phyloP scores from a whole-genome alignment of 2,113 vertebrate genomes.

The Urocynchramus pylzowi region DNA sequence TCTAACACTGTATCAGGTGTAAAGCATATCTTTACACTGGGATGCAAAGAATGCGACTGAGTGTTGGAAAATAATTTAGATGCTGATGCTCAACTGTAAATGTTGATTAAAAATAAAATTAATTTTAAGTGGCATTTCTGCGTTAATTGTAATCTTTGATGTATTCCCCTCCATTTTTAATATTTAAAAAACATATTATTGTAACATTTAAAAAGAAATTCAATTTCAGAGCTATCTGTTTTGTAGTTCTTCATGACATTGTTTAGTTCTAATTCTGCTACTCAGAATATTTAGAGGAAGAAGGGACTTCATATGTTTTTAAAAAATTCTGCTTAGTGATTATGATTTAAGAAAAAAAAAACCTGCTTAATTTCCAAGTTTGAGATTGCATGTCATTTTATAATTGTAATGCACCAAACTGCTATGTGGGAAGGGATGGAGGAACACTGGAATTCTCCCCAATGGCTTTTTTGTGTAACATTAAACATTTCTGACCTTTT shows the following conservation, averaged over 20 bases:
- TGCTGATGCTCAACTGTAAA: constrained; percentile 51
- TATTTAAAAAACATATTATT: neutral
- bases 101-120: constrained; percentile 41
- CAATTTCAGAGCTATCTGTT: neutral
- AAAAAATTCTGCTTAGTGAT: neutral
- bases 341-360: neutral
- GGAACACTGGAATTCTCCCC: neutral
- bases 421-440: constrained; percentile 16
- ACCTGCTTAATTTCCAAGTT: neutral
- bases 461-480: neutral
- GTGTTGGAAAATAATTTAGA: constrained; percentile 48
- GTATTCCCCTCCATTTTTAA: neutral
- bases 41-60: constrained; percentile 20
- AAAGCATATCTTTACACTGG: constrained; percentile 52
- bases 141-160: constrained; percentile 62
- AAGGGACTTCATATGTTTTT: neutral
- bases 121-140: constrained; percentile 45
- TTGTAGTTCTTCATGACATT: neutral
- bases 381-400: neutral
- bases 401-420: neutral
- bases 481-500: constrained; percentile 69
- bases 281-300: constrained; percentile 16
- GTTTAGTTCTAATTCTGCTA: neutral
- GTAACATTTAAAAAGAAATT: neutral
- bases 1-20: constrained; percentile 35